Base-by-base conservation (phyloP, 1,140 invertebrate genomes). In the Oryzaephilus surinamensis region DNA sequence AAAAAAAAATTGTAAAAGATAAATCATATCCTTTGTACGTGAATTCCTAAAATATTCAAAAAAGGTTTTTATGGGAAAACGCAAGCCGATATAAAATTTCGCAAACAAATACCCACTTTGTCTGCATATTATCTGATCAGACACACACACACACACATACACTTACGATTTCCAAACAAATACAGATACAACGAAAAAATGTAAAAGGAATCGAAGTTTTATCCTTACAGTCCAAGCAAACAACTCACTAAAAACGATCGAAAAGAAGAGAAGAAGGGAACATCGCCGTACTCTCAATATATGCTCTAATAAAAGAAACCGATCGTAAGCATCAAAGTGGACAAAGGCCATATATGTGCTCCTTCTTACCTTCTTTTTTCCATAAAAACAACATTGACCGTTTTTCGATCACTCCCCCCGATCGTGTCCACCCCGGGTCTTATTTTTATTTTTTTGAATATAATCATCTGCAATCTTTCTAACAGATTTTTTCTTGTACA, bases 341-440 rank as follows among this genome's bases (percentile, higher is more conserved):
- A 49, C 43, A 36, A 43, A 41, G 38, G 43, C 37, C 41, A n/a
- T n/a, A n/a, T n/a, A n/a, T n/a, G 32, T 30, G 36, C 31, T 39
- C 47, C 47, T 40, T 49, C 33, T n/a, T n/a, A n/a, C n/a, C n/a
- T n/a, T n/a, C n/a, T n/a, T n/a, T n/a, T n/a, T n/a, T n/a, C 41
- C 36, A 48, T 49, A 45, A 49, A 49, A 49, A 49, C 47, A 46
- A 40, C 47, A 49, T 41, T 49, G 47, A 49, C 47, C 47, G 47
- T 48, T 45, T 49, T 41, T 38, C 47, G 36, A 49, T 49, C 47
- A 46, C 43, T 46, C 47, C 43, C 43, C 38, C n/a, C n/a, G 21
- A n/a, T n/a, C n/a, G n/a, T n/a, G n/a, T n/a, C n/a, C n/a, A n/a
- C n/a, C n/a, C n/a, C n/a, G n/a, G n/a, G n/a, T n/a, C n/a, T n/a